Evolutionary conservation across 2,797 vertebrate genomes (phyloP).

Genomic region (Macrochelys suwanniensis): DNA sequence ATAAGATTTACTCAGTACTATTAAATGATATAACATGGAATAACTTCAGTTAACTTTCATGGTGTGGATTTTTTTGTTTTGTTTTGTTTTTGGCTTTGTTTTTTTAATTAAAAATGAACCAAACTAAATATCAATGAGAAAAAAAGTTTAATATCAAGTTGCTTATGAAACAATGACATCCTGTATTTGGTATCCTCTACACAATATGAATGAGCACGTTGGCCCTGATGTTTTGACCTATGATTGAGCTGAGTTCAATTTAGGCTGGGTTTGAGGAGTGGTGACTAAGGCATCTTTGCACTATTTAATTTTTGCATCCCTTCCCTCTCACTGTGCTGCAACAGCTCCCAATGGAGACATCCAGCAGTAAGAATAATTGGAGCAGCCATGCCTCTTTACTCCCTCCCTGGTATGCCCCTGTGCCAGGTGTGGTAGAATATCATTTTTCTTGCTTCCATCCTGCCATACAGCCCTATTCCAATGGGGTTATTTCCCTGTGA

Average conservation of each 20-base stretch:
- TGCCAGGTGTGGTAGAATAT: constrained; percentile 23
- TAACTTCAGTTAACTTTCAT: constrained; percentile 72
- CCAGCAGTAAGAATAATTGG: constrained; percentile 37
- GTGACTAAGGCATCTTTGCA: background rate
- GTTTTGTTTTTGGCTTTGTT: constrained; percentile 40
- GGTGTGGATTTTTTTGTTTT: constrained; percentile 53
- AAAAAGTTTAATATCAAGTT: constrained; percentile 48
- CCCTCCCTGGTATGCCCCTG: background rate
- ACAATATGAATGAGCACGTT: background rate
- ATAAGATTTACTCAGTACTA: constrained; percentile 57
- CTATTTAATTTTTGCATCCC: constrained; percentile 42
- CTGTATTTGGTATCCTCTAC: background rate
- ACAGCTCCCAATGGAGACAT: constrained; percentile 19
- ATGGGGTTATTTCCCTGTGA: background rate
- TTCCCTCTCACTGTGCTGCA: constrained; percentile 3
- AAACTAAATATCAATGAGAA: constrained; percentile 67
- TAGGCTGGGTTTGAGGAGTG: background rate
- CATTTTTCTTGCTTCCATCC: background rate
- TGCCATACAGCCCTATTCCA: background rate
- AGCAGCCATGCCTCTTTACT: constrained; percentile 48
- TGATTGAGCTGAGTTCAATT: background rate
- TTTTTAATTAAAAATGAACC: constrained; percentile 67
- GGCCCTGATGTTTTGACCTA: background rate
- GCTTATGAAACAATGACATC: constrained; percentile 41
- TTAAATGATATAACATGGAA: constrained; percentile 67